These are phyloP conservation scores for Hydrozoanthus gracilis DNA, from an alignment of 92 coral and sea anemone genomes.

Conservation along the genomic window DNA sequence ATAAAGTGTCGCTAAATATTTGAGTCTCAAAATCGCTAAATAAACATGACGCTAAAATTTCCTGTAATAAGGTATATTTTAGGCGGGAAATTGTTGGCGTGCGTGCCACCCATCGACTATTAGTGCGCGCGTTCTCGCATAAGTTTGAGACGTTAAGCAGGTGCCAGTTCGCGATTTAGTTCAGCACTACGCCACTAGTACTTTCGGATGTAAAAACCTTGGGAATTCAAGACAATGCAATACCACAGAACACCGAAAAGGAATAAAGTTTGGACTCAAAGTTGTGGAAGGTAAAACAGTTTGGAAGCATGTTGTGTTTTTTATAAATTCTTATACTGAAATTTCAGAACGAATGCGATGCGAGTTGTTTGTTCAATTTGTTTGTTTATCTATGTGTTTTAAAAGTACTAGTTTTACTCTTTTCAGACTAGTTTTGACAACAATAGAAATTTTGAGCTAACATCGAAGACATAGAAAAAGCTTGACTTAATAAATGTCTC, in stretches of 20 bases:
- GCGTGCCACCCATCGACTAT: no score
- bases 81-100: no score
- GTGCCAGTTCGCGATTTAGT: constrained; percentile 10
- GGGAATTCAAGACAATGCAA: constrained; percentile 14
- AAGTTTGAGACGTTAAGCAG: not conserved
- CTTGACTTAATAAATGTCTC: constrained; percentile 24
- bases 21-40: no score
- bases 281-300: not conserved
- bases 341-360: not conserved
- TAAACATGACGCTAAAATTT: no score
- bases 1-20: no score
- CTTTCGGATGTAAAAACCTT: not conserved
- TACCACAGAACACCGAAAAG: constrained; percentile 11
- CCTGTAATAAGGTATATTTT: no score
- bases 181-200: not conserved
- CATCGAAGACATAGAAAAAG: constrained; percentile 27
- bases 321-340: not conserved
- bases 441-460: constrained; percentile 9
- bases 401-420: not conserved
- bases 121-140: no score
- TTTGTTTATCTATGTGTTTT: not conserved
- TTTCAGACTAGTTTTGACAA: constrained; percentile 47
- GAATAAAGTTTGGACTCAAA: not conserved
- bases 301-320: not conserved
- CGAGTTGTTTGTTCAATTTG: constrained; percentile 10